Percentiles rank a stretch among this genome's conserved stretches.
Evolutionary conservation across 2,113 vertebrate genomes (phyloP).

Genomic region (Sylvietta virens): DNA sequence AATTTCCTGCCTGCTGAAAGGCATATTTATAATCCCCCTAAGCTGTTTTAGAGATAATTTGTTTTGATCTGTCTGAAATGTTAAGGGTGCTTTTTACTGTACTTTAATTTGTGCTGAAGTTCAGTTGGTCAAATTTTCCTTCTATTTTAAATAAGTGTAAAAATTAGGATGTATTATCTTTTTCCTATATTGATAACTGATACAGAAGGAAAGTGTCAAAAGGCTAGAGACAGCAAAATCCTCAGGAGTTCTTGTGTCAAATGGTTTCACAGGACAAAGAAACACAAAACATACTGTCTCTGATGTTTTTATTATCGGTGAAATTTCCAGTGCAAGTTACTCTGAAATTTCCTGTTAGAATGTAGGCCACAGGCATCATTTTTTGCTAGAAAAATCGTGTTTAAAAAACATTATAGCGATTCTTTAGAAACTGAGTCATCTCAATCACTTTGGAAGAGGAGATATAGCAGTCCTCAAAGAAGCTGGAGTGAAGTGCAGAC

Average conservation of each 20-base stretch:
- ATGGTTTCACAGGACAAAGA: not conserved
- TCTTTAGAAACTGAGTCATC: not conserved
- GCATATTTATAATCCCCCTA: not conserved
- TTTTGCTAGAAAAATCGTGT: not conserved
- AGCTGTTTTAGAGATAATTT: not conserved
- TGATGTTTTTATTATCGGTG: not conserved
- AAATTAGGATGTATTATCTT: not conserved
- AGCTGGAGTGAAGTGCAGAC: not conserved
- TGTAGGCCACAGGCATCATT: not conserved
- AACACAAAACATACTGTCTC: not conserved
- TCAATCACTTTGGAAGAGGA: not conserved
- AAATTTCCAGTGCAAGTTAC: not conserved
- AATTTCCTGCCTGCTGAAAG: not conserved
- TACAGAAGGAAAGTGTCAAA: not conserved
- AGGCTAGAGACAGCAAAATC: not conserved
- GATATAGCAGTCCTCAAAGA: not conserved
- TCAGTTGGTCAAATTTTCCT: not conserved
- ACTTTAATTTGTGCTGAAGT: not conserved
- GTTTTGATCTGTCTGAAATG: not conserved
- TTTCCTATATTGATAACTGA: not conserved
- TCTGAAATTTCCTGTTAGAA: not conserved
- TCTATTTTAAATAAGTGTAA: not conserved
- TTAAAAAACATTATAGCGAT: accelerated
- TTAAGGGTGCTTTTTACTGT: not conserved
- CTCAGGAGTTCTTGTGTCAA: not conserved